These are phyloP conservation scores for Biston betularia DNA, from an alignment of 2,888 invertebrate species.

Conservation along the genomic window DNA sequence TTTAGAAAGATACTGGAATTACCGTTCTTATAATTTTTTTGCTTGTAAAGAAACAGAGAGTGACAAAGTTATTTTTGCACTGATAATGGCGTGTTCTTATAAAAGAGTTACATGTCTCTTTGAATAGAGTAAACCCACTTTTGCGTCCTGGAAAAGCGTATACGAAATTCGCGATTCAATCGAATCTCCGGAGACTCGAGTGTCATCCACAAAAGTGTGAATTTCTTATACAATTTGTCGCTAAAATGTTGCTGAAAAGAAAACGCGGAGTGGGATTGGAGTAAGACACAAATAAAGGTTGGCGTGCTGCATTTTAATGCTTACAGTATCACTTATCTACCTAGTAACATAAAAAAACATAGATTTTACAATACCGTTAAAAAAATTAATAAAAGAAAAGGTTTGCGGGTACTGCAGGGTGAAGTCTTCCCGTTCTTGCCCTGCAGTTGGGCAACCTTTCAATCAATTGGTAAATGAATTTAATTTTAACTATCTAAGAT, in stretches of 20 bases:
- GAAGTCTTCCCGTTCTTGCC: too few species aligned
- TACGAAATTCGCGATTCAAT: conserved; percentile 36
- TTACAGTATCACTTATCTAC: too few species aligned
- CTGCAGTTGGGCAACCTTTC: too few species aligned
- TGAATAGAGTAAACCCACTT: conserved; percentile 20
- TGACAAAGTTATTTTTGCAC: neutral
- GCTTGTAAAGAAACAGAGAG: neutral
- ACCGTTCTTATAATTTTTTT: too few species aligned
- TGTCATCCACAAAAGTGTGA: conserved; percentile 41
- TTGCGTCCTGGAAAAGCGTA: conserved; percentile 31
- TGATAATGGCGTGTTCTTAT: neutral
- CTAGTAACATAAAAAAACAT: too few species aligned
- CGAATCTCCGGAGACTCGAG: conserved; percentile 37
- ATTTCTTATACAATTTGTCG: conserved; percentile 49
- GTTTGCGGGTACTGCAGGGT: too few species aligned
- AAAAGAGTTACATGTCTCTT: conserved; percentile 5
- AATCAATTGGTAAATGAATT: too few species aligned
- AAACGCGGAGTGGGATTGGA: conserved; percentile 31
- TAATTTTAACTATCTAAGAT: too few species aligned
- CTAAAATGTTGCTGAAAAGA: conserved; percentile 40
- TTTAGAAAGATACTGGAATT: too few species aligned
- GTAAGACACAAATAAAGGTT: neutral
- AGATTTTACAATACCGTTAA: too few species aligned
- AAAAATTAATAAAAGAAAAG: too few species aligned
- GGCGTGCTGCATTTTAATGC: too few species aligned